Percentiles rank a stretch among this genome's conserved stretches.
Evolutionary conservation across 2,113 vertebrate genomes (phyloP).

Genomic region (Dasypus novemcinctus): DNA sequence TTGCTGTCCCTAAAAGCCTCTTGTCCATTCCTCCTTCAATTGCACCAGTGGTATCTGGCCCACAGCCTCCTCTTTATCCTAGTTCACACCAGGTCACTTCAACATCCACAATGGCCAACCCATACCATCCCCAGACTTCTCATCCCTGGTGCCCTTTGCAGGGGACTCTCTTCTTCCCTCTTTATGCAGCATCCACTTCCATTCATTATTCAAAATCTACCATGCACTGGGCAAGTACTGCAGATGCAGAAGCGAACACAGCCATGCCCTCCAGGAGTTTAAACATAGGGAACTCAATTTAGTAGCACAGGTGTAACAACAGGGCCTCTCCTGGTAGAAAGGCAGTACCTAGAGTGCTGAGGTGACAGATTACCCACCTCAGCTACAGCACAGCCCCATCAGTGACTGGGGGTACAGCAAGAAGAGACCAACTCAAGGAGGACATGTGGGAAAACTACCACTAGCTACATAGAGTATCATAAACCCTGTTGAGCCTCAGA

Average conservation of each 20-base stretch:
- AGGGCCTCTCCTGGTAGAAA: not conserved
- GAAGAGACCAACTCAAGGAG: not conserved
- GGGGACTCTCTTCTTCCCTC: not conserved
- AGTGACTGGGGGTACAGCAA: not conserved
- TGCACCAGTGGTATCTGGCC: not conserved
- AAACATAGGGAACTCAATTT: not conserved
- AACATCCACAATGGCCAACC: not conserved
- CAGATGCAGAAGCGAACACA: not conserved
- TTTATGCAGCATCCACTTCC: not conserved
- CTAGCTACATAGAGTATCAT: not conserved
- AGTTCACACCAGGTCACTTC: no score
- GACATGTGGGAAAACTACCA: not conserved
- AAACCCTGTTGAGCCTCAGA: not conserved
- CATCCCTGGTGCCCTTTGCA: not conserved
- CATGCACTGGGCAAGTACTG: fast-evolving
- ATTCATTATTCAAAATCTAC: not conserved
- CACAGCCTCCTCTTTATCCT: not conserved
- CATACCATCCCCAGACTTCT: not conserved
- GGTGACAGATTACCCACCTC: not conserved
- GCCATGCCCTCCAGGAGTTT: not conserved
- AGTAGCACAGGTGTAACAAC: not conserved
- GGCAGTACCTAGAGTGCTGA: not conserved
- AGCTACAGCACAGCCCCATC: not conserved
- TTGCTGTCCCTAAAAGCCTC: not conserved
- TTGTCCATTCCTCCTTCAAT: not conserved